A percentile compares a stretch with the other conserved stretches of the same genome.
These are phyloP conservation scores for Chymomyza fuscimana DNA, from an alignment of 2,888 invertebrate genomes.

Conservation along the genomic window DNA sequence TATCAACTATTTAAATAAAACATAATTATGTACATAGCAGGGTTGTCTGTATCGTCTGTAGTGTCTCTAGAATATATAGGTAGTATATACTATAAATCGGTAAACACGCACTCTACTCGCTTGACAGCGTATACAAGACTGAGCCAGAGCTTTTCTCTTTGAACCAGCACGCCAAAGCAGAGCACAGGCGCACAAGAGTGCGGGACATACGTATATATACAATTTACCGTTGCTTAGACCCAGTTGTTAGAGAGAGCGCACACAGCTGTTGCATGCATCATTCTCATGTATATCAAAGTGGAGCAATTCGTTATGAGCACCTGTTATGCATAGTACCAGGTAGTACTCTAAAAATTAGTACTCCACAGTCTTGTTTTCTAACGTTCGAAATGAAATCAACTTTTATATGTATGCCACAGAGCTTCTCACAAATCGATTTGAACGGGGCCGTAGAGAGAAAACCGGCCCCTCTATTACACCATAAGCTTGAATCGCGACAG, in stretches of 20 bases:
- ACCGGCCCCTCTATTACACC: no score
- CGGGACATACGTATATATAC: background rate
- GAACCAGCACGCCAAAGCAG: background rate
- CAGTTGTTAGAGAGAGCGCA: background rate
- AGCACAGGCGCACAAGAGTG: constrained; percentile 1
- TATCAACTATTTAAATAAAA: background rate
- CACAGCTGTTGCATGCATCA: constrained; percentile 30
- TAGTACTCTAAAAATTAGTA: background rate
- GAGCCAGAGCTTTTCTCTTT: constrained; percentile 9
- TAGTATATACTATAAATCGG: background rate
- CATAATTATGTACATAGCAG: background rate
- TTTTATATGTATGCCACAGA: no score
- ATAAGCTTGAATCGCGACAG: no score
- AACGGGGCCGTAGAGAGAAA: no score
- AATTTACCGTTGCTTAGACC: background rate
- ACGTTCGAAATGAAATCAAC: no score
- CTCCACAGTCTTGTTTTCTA: no score
- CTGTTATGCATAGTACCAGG: background rate
- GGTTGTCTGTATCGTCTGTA: no score
- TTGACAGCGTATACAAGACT: constrained; percentile 42
- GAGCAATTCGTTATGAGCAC: background rate
- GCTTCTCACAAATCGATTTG: no score
- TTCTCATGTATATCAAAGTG: background rate
- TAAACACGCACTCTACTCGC: constrained; percentile 20
- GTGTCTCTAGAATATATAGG: no score